A percentile compares a stretch with the other conserved stretches of the same genome.
Evolutionary conservation across 1,140 invertebrate species (phyloP).

Genomic region (Oreohelix idahoensis): DNA sequence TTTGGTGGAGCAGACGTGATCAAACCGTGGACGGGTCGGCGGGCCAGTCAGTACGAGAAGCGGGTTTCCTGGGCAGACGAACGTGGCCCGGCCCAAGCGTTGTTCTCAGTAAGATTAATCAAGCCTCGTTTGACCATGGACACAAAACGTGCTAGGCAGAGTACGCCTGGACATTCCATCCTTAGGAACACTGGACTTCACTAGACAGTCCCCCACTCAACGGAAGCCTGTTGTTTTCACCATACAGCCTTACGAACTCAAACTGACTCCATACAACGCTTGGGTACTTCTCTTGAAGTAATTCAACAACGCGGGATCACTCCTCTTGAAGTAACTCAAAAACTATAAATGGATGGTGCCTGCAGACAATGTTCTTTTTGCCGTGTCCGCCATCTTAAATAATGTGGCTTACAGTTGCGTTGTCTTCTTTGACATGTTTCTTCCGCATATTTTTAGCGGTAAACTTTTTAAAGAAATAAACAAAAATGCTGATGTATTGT

Average conservation of each 20-base stretch:
- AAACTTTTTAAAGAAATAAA: too few species aligned
- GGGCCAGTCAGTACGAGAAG: conserved; percentile 26
- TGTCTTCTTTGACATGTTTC: too few species aligned
- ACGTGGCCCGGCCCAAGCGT: not conserved
- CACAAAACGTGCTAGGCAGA: not conserved
- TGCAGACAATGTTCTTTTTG: too few species aligned
- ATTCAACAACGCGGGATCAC: not conserved
- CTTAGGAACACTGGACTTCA: conserved; percentile 15
- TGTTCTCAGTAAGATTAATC: conserved; percentile 30
- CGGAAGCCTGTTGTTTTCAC: not conserved
- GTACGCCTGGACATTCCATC: conserved; percentile 25
- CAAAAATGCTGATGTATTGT: too few species aligned
- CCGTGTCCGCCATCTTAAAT: too few species aligned
- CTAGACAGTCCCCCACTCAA: not conserved
- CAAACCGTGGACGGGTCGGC: not conserved
- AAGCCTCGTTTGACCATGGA: conserved; percentile 9
- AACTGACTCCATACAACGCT: not conserved
- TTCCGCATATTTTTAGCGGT: too few species aligned
- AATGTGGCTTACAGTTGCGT: too few species aligned
- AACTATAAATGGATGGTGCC: too few species aligned
- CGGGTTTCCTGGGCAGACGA: conserved; percentile 34
- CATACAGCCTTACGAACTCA: not conserved
- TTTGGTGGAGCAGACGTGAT: conserved; percentile 31
- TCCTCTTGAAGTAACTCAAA: not conserved
- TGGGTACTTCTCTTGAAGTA: not conserved